Evolutionary conservation across 2,113 vertebrate species (phyloP), one percentile per base, ranked within the genome.

Genomic region (Alaudala cheleensis): DNA sequence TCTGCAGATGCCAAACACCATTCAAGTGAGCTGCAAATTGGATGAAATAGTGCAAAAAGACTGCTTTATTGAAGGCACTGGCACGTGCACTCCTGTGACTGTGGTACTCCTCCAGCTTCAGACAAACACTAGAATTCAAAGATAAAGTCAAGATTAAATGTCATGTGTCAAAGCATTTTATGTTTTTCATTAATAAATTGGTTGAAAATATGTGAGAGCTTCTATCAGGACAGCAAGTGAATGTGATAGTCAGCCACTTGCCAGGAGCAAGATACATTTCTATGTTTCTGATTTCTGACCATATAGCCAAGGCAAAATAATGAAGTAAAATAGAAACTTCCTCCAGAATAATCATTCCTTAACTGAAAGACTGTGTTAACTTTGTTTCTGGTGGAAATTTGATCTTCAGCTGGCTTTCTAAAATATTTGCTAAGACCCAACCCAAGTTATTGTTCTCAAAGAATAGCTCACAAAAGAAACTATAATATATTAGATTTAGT

Each of bases 351-450:
- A 88, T 86, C 2, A 62, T 39, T 89, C 18, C n/a, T 92, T 54
- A 84, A 81, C 22, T 78, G 69, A 70, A 81, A 81, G 44, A 37
- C 73, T n/a, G 33, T 83, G 45, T 61, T 90, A 82, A 71, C 69
- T 94, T 86, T 76, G 21, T 72, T 94, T 86, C 89, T 81, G 56
- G 21, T 88, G 47, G 88, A 94, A 84, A 95, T 71, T 28, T 81
- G 69, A 92, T 89, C 90, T 91, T 94, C 69, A 64, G 9, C 51
- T 60, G 39, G 39, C 65, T 73, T 91, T 60, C 73, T 77, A 84
- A 91, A 94, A 91, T 93, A 95, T 96, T 92, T 94, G 22, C 31
- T n/a, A 64, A 91, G 83, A 67, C 85, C 70, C 73, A 93, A 40
- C 77, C 72, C 73, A 44, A 73, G 44, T 87, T 92, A 92, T 64